Evolutionary conservation across 30 jellyfish, hydroid and myxozoan genomes (phyloP).

Genomic region (Mastigias papua): DNA sequence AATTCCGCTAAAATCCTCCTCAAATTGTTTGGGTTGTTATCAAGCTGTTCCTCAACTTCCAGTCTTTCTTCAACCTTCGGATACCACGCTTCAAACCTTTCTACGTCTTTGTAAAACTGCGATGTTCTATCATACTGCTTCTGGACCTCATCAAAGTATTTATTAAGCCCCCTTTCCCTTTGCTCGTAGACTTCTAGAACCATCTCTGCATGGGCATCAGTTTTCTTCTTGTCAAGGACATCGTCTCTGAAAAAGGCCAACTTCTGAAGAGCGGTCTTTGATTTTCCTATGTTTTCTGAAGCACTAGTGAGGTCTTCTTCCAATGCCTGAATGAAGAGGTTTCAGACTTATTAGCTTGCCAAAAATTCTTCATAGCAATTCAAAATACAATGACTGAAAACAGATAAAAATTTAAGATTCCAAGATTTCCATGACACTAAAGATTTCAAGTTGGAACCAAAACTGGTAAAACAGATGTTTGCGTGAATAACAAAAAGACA

Average conservation of each 20-base stretch:
- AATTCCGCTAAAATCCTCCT: slow-evolving; percentile 49
- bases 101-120: slow-evolving; percentile 76
- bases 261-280: slow-evolving; percentile 57
- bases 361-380: too few species aligned
- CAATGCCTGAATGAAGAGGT: slow-evolving; percentile 73
- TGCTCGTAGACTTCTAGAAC: slow-evolving; percentile 67
- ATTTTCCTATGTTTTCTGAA: slow-evolving; percentile 25
- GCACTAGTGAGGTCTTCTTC: slow-evolving; percentile 47
- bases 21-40: slow-evolving; percentile 55
- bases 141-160: slow-evolving; percentile 27
- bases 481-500: too few species aligned
- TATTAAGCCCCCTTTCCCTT: slow-evolving; percentile 47
- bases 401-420: too few species aligned
- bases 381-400: too few species aligned
- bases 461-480: too few species aligned
- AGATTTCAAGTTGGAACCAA: too few species aligned
- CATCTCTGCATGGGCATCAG: slow-evolving; percentile 74
- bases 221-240: slow-evolving; percentile 75
- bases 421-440: too few species aligned
- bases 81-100: slow-evolving; percentile 75
- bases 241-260: slow-evolving; percentile 49
- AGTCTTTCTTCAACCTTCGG: slow-evolving; percentile 69
- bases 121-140: slow-evolving; percentile 55
- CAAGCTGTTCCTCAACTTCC: slow-evolving; percentile 37
- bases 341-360: too few species aligned